These are phyloP conservation scores for Leptogaster cylindrica DNA, from an alignment of 2,888 invertebrate species.

Conservation along the genomic window DNA sequence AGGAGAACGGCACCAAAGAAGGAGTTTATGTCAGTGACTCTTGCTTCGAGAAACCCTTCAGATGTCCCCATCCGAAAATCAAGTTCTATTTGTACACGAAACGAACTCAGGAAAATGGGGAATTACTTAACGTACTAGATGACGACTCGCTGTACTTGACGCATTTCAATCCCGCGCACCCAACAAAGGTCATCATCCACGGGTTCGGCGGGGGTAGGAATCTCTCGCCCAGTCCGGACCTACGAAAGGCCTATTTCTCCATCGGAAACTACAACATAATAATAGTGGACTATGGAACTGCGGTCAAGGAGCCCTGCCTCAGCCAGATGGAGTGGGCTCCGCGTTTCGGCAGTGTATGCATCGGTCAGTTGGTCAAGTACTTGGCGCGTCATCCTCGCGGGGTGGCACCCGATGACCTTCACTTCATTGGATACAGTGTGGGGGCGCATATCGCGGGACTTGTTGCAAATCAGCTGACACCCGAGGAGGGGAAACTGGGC, in stretches of 20 bases:
- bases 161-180: slow-evolving; percentile 77
- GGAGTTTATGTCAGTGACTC: slow-evolving; percentile 81
- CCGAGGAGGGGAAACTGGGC: slow-evolving; percentile 76
- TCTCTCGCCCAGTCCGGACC: slow-evolving; percentile 82
- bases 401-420: slow-evolving; percentile 75
- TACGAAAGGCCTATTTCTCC: slow-evolving; percentile 81
- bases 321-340: slow-evolving; percentile 76
- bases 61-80: slow-evolving; percentile 83
- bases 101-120: slow-evolving; percentile 76
- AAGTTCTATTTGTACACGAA: slow-evolving; percentile 84
- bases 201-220: slow-evolving; percentile 88
- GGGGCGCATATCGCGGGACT: slow-evolving; percentile 86
- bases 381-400: slow-evolving; percentile 79
- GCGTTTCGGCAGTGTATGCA: slow-evolving; percentile 73
- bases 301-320: slow-evolving; percentile 83
- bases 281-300: slow-evolving; percentile 82
- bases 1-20: slow-evolving; percentile 47
- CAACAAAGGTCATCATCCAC: slow-evolving; percentile 88
- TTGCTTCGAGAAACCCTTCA: slow-evolving; percentile 79
- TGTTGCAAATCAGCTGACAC: slow-evolving; percentile 75
- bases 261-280: slow-evolving; percentile 83
- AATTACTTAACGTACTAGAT: slow-evolving; percentile 73
- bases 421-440: slow-evolving; percentile 85
- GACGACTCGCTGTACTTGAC: slow-evolving; percentile 75
- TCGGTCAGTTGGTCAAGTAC: slow-evolving; percentile 81